Conservation (phyloP, 2,888 invertebrate species). For the Lypha dubia region DNA sequence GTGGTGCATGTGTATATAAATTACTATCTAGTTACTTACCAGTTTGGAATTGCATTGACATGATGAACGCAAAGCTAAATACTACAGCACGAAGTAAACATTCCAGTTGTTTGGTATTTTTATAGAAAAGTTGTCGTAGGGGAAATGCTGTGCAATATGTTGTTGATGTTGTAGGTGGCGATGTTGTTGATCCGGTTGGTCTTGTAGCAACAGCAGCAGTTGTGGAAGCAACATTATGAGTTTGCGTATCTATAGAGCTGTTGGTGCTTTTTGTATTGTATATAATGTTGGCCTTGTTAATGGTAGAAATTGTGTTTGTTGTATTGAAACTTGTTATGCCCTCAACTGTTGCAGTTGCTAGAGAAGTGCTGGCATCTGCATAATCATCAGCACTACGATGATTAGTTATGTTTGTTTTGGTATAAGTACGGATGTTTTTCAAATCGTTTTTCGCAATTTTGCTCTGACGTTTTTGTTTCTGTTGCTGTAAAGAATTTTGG, state of each 20-base stretch:
- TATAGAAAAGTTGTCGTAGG: conserved; percentile 59
- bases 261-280: conserved; percentile 14
- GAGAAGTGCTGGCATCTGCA: neutral
- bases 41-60: conserved; percentile 72
- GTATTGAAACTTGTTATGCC: conserved; percentile 28
- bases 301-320: conserved; percentile 49
- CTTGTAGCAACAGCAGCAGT: conserved; percentile 16
- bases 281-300: conserved; percentile 53
- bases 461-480: conserved; percentile 56
- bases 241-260: conserved; percentile 4
- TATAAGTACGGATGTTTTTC: conserved; percentile 55
- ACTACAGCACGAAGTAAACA: conserved; percentile 63
- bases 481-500: conserved; percentile 66
- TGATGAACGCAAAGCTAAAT: conserved; percentile 72
- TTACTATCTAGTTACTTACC: conserved; percentile 70
- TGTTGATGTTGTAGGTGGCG: conserved; percentile 60
- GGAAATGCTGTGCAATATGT: conserved; percentile 59
- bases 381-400: conserved; percentile 25
- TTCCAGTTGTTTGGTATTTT: conserved; percentile 61
- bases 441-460: conserved; percentile 54
- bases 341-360: conserved; percentile 24
- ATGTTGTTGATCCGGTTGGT: conserved; percentile 52
- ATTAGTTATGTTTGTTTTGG: conserved; percentile 51
- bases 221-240: conserved; percentile 16
- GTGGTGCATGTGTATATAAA: neutral